Conservation (phyloP, 2,888 invertebrate species). For the Limnephilus lunatus region DNA sequence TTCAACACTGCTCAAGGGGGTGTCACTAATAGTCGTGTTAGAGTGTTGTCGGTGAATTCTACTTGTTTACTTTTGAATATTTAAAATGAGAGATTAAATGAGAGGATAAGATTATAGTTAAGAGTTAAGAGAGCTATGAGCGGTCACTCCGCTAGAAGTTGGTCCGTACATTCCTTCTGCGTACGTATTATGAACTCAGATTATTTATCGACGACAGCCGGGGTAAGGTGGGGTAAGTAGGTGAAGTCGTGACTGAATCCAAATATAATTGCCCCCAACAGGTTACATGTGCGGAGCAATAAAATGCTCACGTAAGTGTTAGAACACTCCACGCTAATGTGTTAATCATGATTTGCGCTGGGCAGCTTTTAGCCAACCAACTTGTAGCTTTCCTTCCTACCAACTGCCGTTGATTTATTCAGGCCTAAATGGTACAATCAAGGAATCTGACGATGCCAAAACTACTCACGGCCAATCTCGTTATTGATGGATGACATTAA, state of each 20-base stretch:
- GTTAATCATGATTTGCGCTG: slow-evolving; percentile 61
- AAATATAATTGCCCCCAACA: slow-evolving; percentile 66
- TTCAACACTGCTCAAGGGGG: not conserved
- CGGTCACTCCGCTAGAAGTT: not conserved
- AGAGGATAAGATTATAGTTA: not conserved
- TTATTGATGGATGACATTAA: slow-evolving; percentile 2
- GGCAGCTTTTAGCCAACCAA: slow-evolving; percentile 6
- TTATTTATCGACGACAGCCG: slow-evolving; percentile 59
- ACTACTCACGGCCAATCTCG: not conserved
- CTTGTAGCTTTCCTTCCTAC: slow-evolving; percentile 37
- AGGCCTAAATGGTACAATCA: not conserved
- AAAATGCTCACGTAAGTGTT: slow-evolving; percentile 65
- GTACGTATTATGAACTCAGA: slow-evolving; percentile 39
- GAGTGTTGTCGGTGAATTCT: not conserved
- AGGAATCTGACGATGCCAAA: not conserved
- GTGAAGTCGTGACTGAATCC: slow-evolving; percentile 65
- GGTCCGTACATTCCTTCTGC: not conserved
- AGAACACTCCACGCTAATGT: slow-evolving; percentile 65
- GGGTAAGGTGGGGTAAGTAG: slow-evolving; percentile 62
- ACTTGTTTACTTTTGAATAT: not conserved
- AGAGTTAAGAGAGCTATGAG: not conserved
- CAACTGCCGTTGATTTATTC: slow-evolving; percentile 29
- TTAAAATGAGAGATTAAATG: not conserved
- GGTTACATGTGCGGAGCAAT: slow-evolving; percentile 64
- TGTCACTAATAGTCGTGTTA: not conserved